Evolutionary conservation across 2,113 vertebrate genomes (phyloP).

Genomic region (Smithornis capensis): DNA sequence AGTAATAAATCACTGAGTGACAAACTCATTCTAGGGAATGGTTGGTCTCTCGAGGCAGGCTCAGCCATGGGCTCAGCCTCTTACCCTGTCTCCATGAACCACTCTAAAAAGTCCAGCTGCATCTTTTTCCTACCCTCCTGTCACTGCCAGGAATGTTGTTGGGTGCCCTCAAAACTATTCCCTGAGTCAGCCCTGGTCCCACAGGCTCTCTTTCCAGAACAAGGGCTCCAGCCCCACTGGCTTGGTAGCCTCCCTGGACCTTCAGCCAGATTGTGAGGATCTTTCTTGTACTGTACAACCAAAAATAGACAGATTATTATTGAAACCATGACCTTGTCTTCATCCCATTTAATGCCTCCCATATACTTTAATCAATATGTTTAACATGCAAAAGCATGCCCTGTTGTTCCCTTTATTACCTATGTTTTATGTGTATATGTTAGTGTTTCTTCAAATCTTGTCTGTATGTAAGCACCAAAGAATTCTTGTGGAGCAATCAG

Average conservation of each 20-base stretch:
- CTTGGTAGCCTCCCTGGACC: accelerated
- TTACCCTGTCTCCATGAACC: accelerated
- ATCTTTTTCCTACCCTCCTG: neutral
- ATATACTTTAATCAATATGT: neutral
- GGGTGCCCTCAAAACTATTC: accelerated
- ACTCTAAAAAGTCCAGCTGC: accelerated
- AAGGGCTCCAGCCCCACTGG: neutral
- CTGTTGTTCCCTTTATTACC: neutral
- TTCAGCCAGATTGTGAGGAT: neutral
- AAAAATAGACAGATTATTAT: neutral
- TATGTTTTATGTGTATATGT: neutral
- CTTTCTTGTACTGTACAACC: neutral
- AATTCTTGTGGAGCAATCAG: neutral
- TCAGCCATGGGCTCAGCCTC: neutral
- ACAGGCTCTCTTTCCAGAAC: accelerated
- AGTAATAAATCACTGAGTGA: neutral
- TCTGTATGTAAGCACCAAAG: neutral
- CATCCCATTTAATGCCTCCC: neutral
- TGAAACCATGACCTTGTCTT: neutral
- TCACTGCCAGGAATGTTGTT: accelerated
- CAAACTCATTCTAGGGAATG: neutral
- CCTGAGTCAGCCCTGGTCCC: neutral
- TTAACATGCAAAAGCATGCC: neutral
- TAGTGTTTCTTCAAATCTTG: neutral
- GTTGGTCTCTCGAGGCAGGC: neutral